Percentiles rank a stretch among this genome's conserved stretches.
Conservation (phyloP, 2,888 invertebrate genomes). For the Sinohyriopsis cumingii region DNA sequence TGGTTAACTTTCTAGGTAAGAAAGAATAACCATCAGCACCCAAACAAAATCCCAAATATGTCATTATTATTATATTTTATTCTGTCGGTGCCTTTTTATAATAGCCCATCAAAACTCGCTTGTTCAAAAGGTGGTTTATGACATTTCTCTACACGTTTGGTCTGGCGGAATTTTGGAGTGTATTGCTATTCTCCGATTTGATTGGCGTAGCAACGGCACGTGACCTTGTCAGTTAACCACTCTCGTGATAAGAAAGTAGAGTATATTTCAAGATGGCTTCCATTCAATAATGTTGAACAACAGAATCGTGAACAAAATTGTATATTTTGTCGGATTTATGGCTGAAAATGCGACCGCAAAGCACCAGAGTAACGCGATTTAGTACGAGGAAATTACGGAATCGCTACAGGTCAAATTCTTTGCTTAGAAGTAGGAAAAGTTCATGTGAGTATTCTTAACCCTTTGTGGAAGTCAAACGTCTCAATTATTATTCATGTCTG, state of each 20-base stretch:
- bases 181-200: constrained; percentile 13
- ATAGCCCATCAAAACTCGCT: constrained; percentile 8
- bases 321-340: constrained; percentile 9
- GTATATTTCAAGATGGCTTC: constrained; percentile 64
- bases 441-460: no score
- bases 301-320: constrained; percentile 17
- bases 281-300: constrained; percentile 28
- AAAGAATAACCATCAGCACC: constrained; percentile 36
- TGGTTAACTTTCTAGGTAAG: constrained; percentile 26
- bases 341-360: constrained; percentile 53
- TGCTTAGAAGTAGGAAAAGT: no score
- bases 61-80: constrained; percentile 30
- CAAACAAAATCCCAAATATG: constrained; percentile 38
- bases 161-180: constrained; percentile 28
- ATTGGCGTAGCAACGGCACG: constrained; percentile 38
- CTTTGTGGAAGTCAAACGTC: no score
- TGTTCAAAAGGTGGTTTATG: constrained; percentile 22
- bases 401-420: constrained; percentile 5
- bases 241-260: constrained; percentile 42
- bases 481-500: no score
- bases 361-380: constrained; percentile 55
- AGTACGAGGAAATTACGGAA: constrained; percentile 53
- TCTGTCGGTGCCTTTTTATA: not conserved
- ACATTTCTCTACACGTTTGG: constrained; percentile 32
- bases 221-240: constrained; percentile 49